These are phyloP conservation scores for Clarias pachynema DNA, from an alignment of 2,797 vertebrate genomes.

Conservation along the genomic window DNA sequence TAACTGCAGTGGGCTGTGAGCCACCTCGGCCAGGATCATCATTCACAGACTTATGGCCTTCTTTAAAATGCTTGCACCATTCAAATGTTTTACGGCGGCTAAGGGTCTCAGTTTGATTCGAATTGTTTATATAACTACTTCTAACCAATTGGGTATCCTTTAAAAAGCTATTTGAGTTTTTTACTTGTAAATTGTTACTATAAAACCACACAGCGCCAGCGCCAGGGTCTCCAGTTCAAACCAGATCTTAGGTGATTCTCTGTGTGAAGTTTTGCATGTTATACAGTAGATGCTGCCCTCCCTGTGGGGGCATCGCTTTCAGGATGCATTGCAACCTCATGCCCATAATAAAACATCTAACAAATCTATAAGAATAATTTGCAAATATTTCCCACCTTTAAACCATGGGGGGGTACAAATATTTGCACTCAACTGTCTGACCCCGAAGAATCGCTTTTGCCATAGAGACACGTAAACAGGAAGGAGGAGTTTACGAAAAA, in stretches of 20 bases:
- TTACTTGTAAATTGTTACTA: not conserved
- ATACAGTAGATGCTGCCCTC: not conserved
- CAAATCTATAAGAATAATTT: not conserved
- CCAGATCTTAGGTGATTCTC: not conserved
- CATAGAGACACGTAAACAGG: constrained; percentile 40
- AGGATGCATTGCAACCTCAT: not conserved
- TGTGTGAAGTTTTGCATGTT: not conserved
- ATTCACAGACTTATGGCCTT: no score
- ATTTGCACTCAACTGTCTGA: not conserved
- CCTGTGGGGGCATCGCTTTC: not conserved
- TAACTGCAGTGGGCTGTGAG: no score
- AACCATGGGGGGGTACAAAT: not conserved
- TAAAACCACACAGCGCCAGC: not conserved
- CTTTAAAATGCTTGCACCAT: no score
- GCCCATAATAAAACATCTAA: not conserved
- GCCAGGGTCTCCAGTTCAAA: not conserved
- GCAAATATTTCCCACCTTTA: not conserved
- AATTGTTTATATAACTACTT: not conserved
- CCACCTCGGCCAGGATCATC: no score
- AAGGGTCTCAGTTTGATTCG: no score
- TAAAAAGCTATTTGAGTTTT: not conserved
- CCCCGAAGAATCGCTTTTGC: not conserved
- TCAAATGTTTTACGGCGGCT: no score
- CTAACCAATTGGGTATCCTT: not conserved
- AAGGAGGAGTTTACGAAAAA: constrained; percentile 46